Conservation (phyloP, 2,113 vertebrate species). For the Hemiscyllium ocellatum region DNA sequence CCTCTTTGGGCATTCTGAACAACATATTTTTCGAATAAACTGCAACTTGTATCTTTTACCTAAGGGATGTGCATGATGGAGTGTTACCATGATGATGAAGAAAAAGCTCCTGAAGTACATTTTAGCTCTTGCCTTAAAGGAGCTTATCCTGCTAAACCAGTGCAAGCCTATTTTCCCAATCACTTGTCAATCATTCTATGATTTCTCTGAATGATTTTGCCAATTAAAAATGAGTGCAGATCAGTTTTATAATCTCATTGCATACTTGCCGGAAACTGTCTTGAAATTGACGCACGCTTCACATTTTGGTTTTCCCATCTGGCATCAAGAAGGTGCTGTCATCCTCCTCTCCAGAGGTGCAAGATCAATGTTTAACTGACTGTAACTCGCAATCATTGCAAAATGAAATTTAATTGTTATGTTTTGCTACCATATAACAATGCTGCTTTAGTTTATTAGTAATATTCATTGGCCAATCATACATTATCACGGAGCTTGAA, state of each 20-base stretch:
- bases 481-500: not conserved
- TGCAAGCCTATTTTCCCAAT: not conserved
- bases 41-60: not conserved
- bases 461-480: not conserved
- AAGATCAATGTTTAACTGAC: not conserved
- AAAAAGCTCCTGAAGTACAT: not conserved
- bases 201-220: not conserved
- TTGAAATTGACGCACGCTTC: not conserved
- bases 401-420: not conserved
- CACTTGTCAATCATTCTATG: not conserved
- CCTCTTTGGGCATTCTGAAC: not conserved
- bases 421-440: not conserved
- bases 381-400: not conserved
- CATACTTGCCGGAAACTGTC: not conserved
- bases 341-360: not conserved
- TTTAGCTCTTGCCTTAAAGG: not conserved
- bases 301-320: not conserved
- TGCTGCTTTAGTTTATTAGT: not conserved
- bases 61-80: not conserved
- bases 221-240: not conserved
- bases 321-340: not conserved
- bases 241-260: not conserved
- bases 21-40: not conserved
- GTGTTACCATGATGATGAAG: not conserved
- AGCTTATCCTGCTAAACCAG: not conserved